These are phyloP conservation scores for Fukomys damarensis DNA, from an alignment of 2,113 vertebrate species.

Conservation along the genomic window DNA sequence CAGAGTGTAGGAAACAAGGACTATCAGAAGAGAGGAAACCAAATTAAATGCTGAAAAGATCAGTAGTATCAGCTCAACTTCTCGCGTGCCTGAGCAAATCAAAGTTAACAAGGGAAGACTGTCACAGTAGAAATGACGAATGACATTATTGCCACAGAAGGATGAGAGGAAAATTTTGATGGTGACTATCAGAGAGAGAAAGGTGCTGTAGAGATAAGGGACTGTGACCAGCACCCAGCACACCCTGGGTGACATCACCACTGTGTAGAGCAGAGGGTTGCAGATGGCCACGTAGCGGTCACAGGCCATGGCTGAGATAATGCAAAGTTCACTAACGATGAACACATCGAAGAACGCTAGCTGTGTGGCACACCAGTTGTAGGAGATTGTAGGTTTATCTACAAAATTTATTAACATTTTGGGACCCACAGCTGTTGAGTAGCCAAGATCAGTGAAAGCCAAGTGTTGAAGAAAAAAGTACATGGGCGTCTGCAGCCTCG, in stretches of 20 bases:
- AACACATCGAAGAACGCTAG: conserved; percentile 64
- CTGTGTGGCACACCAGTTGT: conserved; percentile 50
- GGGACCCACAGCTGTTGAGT: neutral
- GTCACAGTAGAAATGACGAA: conserved; percentile 81
- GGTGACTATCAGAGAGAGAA: conserved; percentile 47
- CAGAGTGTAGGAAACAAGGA: conserved; percentile 54
- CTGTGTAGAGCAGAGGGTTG: neutral
- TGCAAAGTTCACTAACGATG: conserved; percentile 66
- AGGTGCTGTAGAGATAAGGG: conserved; percentile 64
- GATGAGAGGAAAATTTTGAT: conserved; percentile 71
- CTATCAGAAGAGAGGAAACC: conserved; percentile 66
- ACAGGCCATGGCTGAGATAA: conserved; percentile 71
- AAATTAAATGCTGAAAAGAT: conserved; percentile 64
- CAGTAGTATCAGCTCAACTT: neutral
- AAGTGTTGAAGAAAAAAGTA: neutral
- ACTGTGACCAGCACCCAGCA: conserved; percentile 55
- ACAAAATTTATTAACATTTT: conserved; percentile 60
- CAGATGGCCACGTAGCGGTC: conserved; percentile 50
- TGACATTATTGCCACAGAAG: conserved; percentile 71
- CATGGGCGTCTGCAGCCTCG: neutral
- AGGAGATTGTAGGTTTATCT: conserved; percentile 56
- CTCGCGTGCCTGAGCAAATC: conserved; percentile 67
- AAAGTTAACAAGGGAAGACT: conserved; percentile 74
- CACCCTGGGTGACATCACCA: conserved; percentile 48
- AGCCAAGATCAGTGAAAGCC: neutral